These are phyloP conservation scores for Meda fulgida DNA, from an alignment of 2,797 vertebrate genomes.

Conservation along the genomic window DNA sequence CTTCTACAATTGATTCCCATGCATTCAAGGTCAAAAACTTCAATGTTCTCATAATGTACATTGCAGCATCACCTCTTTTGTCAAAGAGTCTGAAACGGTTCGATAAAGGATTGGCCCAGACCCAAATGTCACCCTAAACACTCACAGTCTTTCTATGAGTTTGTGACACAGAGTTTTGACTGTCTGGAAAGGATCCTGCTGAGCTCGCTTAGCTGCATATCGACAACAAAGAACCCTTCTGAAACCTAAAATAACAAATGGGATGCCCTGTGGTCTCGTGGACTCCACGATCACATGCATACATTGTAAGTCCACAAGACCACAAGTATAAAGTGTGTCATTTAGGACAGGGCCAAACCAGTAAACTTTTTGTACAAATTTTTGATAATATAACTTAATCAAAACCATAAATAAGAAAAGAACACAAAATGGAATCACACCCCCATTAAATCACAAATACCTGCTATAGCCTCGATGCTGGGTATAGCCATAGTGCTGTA, in stretches of 20 bases:
- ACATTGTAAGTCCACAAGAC: not conserved
- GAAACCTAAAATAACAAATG: not conserved
- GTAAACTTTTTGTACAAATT: too few relatives aligned
- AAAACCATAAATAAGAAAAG: not conserved
- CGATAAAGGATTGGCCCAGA: not conserved
- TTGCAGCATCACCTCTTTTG: not conserved
- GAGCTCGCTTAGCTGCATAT: not conserved
- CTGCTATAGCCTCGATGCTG: constrained; percentile 91
- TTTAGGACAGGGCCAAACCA: not conserved
- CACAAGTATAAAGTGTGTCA: not conserved
- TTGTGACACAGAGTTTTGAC: too few relatives aligned
- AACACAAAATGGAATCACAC: not conserved
- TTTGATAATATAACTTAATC: too few relatives aligned
- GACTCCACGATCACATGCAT: not conserved
- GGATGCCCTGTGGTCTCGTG: not conserved
- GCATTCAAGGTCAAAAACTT: not conserved
- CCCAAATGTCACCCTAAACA: not conserved
- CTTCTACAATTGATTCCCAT: not conserved
- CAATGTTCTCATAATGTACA: not conserved
- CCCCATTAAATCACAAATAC: constrained; percentile 68
- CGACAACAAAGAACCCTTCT: not conserved
- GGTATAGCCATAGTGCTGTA: constrained; percentile 94
- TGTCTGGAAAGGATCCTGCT: too few relatives aligned
- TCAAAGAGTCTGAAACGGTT: not conserved
- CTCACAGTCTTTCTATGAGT: too few relatives aligned